These are phyloP conservation scores for Pedetes capensis DNA, from an alignment of 2,113 vertebrate genomes.

Conservation along the genomic window DNA sequence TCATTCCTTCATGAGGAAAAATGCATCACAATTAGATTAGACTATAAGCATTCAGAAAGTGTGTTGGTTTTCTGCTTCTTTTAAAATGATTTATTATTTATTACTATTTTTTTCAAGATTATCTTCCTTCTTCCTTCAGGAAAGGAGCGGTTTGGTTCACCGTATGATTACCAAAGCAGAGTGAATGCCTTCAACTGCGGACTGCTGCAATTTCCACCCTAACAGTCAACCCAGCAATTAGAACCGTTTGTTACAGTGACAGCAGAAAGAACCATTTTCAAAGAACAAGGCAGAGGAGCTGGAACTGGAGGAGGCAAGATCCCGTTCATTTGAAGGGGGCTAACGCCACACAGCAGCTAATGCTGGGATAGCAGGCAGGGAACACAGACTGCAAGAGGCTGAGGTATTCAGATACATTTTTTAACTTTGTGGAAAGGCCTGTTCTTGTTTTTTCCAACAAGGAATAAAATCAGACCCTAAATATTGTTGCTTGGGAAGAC, in stretches of 20 bases:
- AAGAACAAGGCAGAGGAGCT: conserved; percentile 41
- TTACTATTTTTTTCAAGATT: conserved; percentile 50
- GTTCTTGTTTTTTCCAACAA: not conserved
- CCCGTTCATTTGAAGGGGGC: conserved; percentile 82
- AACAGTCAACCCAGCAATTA: conserved; percentile 85
- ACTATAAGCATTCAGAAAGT: conserved; percentile 19
- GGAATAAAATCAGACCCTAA: not conserved
- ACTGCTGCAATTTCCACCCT: conserved; percentile 76
- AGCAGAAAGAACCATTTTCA: conserved; percentile 73
- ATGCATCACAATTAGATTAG: conserved; percentile 69
- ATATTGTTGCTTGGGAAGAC: not conserved
- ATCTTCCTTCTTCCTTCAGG: conserved; percentile 63
- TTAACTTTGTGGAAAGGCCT: conserved; percentile 19
- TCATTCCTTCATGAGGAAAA: conserved; percentile 71
- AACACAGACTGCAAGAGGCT: not conserved
- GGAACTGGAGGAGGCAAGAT: not conserved
- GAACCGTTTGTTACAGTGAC: conserved; percentile 81
- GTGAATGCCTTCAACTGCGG: conserved; percentile 67
- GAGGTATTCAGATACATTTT: not conserved
- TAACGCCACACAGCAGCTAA: conserved; percentile 88
- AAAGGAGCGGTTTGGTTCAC: conserved; percentile 54
- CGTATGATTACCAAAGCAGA: conserved; percentile 75
- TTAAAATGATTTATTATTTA: conserved; percentile 71
- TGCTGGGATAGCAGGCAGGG: conserved; percentile 83
- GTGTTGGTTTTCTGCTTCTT: conserved; percentile 55